Evolutionary conservation across 2,797 vertebrate species (phyloP).

Genomic region (Taenioides sp.): DNA sequence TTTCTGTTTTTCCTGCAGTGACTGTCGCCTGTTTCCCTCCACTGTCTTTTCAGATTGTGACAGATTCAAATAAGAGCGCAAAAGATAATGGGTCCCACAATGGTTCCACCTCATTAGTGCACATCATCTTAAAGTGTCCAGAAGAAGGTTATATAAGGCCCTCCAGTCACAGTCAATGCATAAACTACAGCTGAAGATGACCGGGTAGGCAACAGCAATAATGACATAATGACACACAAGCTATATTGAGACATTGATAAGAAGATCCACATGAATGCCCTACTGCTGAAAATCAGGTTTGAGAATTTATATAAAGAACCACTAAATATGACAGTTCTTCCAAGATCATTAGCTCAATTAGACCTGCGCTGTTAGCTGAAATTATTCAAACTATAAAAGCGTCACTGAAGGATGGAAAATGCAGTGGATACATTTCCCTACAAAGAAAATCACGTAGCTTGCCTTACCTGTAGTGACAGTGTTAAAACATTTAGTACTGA

Average conservation of each 20-base stretch:
- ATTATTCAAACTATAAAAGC: too few relatives aligned
- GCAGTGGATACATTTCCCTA: neutral
- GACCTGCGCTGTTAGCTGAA: too few relatives aligned
- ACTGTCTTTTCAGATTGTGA: slow-evolving; percentile 31
- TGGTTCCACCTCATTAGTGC: slow-evolving; percentile 47
- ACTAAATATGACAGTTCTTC: neutral
- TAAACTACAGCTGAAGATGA: neutral
- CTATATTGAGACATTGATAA: neutral
- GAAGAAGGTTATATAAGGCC: slow-evolving; percentile 5
- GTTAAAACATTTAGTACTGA: neutral
- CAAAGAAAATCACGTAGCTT: too few relatives aligned
- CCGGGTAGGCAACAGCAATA: neutral
- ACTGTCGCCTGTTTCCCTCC: slow-evolving; percentile 23
- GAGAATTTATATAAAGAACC: too few relatives aligned
- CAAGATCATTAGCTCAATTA: too few relatives aligned
- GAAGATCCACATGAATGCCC: neutral
- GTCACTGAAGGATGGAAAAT: too few relatives aligned
- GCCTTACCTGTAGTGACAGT: neutral
- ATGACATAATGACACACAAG: neutral
- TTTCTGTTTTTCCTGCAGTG: slow-evolving; percentile 2
- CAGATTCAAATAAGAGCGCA: slow-evolving; percentile 34
- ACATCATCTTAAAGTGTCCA: slow-evolving; percentile 5
- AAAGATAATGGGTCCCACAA: slow-evolving; percentile 33
- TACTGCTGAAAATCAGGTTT: too few relatives aligned
- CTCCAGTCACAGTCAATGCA: slow-evolving; percentile 1